Conservation (phyloP, 2,888 invertebrate genomes). For the Drosophila parthenogenetica region DNA sequence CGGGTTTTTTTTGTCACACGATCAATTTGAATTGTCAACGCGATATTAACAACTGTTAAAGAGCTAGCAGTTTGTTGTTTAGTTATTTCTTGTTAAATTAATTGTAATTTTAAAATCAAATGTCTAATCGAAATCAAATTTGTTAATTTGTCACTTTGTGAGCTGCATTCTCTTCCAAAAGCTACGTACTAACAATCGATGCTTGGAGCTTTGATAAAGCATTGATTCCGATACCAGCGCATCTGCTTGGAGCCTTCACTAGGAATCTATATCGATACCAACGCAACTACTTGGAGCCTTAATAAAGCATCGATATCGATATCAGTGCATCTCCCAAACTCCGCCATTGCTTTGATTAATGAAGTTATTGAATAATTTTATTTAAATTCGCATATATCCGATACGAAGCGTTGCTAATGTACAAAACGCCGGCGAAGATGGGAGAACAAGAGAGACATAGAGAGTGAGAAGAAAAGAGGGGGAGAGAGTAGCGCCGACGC, state of each 20-base stretch:
- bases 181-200: too few species aligned
- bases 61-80: not conserved
- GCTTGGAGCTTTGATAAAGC: too few species aligned
- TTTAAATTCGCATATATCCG: conserved; percentile 80
- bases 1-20: conserved; percentile 30
- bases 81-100: not conserved
- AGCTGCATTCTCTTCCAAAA: too few species aligned
- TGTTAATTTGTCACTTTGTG: too few species aligned
- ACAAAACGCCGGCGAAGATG: conserved; percentile 69
- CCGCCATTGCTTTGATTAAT: conserved; percentile 67
- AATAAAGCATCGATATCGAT: conserved; percentile 36
- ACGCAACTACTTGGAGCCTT: not conserved
- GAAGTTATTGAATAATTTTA: conserved; percentile 73
- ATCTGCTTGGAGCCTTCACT: too few species aligned
- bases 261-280: too few species aligned
- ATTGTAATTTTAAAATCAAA: not conserved
- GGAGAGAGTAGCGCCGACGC: conserved; percentile 10
- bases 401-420: conserved; percentile 69
- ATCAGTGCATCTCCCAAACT: conserved; percentile 61
- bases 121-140: too few species aligned
- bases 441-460: not conserved
- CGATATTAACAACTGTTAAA: not conserved
- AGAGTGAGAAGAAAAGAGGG: not conserved
- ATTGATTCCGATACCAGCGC: too few species aligned
- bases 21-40: conserved; percentile 28